Base-by-base conservation (phyloP, 2,888 invertebrate species). In the Syrphus vitripennis region DNA sequence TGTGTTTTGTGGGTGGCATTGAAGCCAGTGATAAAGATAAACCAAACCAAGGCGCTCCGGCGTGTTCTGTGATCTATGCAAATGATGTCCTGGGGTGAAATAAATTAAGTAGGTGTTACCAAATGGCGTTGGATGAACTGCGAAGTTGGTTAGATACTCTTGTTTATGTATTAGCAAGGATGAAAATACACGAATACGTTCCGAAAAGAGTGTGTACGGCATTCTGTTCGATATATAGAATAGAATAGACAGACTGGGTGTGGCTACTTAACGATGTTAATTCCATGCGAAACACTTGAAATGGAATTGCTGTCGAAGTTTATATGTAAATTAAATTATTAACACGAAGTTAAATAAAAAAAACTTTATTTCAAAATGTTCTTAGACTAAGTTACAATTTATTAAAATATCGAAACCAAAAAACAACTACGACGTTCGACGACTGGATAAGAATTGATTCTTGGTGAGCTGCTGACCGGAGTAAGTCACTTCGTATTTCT, bases 91-190 rank as follows among this genome's bases (percentile, higher is more conserved):
- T 86, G 74, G 86, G 82, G 82, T 77, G 71, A 86, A 86, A 86
- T 86, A 86, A 86, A 82, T 86, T 86, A 86, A 86, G 77, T 86
- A 86, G 82, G 86, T 86, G 86, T 82, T 86, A 77, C 86, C 86
- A 72, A 78, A 74, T 77, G 82, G 77, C 82, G 78, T 82, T 74
- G 86, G 74, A 82, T 86, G 86, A 86, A 70, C 82, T 86, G 82
- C 72, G 82, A 77, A 81, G 72, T 82, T 82, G 55, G 69, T 74
- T 77, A 55, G 70, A 50, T 67, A 67, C 50, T 50, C 53, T 81
- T 84, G 84, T 72, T 77, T 81, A 81, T 72, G 71, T 57, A 70
- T 72, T 31, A 42, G n/a, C 9, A 65, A 21, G 63, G 42, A 29
- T 34, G 42, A 70, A 16, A 29, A 40, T 61, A 80, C 59, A 75